Base-by-base conservation (phyloP, 2,797 vertebrate genomes). In the Halcyon chelicuti region DNA sequence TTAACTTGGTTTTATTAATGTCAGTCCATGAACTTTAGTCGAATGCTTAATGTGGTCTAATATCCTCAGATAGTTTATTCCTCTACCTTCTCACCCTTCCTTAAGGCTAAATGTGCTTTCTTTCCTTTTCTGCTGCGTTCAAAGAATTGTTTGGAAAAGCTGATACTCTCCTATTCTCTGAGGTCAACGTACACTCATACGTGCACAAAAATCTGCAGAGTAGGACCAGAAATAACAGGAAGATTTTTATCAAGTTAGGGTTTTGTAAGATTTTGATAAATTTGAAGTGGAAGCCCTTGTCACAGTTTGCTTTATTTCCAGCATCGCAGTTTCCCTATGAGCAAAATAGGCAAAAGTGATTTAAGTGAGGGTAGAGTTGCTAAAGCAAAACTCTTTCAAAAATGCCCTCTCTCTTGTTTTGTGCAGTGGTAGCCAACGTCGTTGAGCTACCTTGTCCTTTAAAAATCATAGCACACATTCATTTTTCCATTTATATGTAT, bases 1-100 rank as follows among this genome's bases (percentile, higher is more conserved):
- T 86, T 93, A 80, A 71, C 84, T 85, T 92, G 49, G 37, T 92
- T 87, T 95, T 93, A 77, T 91, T 86, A 71, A 86, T 74, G 84
- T 82, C 78, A 47, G 13, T 78, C 55, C 39, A 18, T 85, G 71
- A 87, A 83, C 75, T 80, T 85, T 74, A 95, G 57, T 74, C 5
- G 61, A 74, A 91, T 74, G 49, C 44, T 85, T 89, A 68, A 76
- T 92, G 44, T 37, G 33, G 14, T 77, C 52, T 40, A 47, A 70
- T 52, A 42, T 70, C 39, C 55, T 35, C 33, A 54, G 57, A 17
- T 33, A 46, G 47, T 33, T 81, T 73, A 35, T 61, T 87, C 71
- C 61, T 84, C 40, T 82, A 1, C 51, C 76, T 73, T 74, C 10
- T 57, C 17, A 29, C 3, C 10, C 14, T 31, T 85, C 40, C 63